Evolutionary conservation across 2,888 invertebrate species (phyloP), one percentile per base, ranked within the genome.

Genomic region (Sarcophaga variegata): DNA sequence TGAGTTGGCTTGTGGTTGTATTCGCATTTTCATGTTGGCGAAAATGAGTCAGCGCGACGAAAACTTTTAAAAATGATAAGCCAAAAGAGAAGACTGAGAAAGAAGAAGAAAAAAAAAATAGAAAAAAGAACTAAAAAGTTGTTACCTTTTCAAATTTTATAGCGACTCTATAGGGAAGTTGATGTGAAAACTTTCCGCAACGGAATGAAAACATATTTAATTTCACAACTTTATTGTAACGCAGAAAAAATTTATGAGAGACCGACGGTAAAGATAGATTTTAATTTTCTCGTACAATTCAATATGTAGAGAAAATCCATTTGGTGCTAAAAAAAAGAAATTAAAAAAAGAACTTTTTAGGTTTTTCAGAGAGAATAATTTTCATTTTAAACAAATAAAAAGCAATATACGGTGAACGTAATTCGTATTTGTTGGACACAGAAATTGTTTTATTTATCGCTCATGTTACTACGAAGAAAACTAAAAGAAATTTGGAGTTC

Each of bases 31-130:
- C 17, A 20, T 60, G 76, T 71, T 80, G 54, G 71, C 60, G 63
- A 69, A 83, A 77, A 83, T 86, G 77, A 86, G 76, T 83, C 83
- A 86, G 80, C 80, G 80, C 76, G 72, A 77, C 86, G 72, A 82
- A 75, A 86, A 83, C 80, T 86, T 86, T 86, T 20, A 72, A 72
- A 86, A 80, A 80, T 83, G 80, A 83, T 86, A 86, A 86, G 76
- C 80, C 86, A 86, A 69, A 81, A 74, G 66, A 72, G 60, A 80
- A 70, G 59, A 72, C 66, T 49, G n/a, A n/a, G 75, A 47, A 45
- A 59, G 14, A 72, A 78, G 45, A 60, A 5, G 4, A 49, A 49
- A 10, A 14, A 10, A 14, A 77, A 78, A 45, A 60, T 14, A 4
- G 60, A 78, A 64, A 45, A 60, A 27, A 59, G 3, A 59, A 78